These are phyloP conservation scores for Umimayanthus chanpuru DNA, from an alignment of 92 coral and sea anemone species.

Conservation along the genomic window DNA sequence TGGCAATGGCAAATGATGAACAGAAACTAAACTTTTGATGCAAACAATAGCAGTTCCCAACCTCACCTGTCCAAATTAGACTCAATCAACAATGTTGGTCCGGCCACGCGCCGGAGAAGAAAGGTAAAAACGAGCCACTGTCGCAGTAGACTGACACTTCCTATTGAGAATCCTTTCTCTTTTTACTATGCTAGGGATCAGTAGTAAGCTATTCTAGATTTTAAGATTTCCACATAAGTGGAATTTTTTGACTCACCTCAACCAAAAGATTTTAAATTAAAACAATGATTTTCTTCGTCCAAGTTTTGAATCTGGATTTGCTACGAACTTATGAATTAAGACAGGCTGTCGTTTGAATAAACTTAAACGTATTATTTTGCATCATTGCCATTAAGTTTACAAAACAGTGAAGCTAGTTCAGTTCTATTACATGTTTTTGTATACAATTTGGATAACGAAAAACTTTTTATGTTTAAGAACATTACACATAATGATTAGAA, in stretches of 20 bases:
- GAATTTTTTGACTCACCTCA: background rate
- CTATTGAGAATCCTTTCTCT: too few species aligned
- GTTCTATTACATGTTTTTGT: background rate
- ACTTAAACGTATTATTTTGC: background rate
- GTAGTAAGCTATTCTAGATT: too few species aligned
- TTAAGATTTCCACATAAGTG: background rate
- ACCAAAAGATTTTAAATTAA: background rate
- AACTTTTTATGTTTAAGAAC: background rate
- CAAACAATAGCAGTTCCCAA: background rate
- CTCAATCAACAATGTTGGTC: background rate
- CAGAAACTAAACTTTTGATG: background rate
- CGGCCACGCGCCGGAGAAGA: slow-evolving; percentile 9
- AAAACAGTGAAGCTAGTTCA: background rate
- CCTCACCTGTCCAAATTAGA: slow-evolving; percentile 4
- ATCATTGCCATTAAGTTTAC: background rate
- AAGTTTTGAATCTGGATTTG: background rate
- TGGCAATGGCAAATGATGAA: background rate
- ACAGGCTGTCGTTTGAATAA: background rate
- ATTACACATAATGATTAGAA: too few species aligned
- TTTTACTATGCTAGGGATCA: background rate
- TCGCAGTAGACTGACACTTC: too few species aligned
- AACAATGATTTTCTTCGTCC: too few species aligned
- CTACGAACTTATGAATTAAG: background rate
- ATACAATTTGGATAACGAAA: background rate
- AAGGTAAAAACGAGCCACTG: too few species aligned